These are phyloP conservation scores for Podarcis muralis DNA, from an alignment of 2,113 vertebrate species.

Conservation along the genomic window DNA sequence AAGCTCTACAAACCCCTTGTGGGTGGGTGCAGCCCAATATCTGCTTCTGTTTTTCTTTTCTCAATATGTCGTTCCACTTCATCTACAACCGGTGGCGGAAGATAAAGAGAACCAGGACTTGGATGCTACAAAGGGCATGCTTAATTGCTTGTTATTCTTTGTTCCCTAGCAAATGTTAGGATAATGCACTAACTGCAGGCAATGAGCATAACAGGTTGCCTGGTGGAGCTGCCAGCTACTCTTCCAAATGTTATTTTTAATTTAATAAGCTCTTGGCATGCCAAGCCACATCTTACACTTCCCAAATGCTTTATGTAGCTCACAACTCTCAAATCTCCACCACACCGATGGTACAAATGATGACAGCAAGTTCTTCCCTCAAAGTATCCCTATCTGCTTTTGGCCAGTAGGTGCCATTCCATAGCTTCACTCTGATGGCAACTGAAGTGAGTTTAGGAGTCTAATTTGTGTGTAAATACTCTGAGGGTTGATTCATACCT, in stretches of 20 bases:
- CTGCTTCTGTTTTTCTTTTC: not conserved
- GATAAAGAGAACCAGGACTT: not conserved
- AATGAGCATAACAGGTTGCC: not conserved
- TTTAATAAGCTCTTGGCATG: not conserved
- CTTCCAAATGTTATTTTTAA: conserved; percentile 14
- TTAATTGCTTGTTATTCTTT: not conserved
- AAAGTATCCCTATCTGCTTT: not conserved
- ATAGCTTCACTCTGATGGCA: not conserved
- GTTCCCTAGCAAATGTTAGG: not conserved
- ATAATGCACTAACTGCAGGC: not conserved
- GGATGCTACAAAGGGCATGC: not conserved
- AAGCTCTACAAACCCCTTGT: not conserved
- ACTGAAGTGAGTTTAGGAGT: not conserved
- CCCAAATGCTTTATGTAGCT: conserved; percentile 9
- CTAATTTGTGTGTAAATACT: not conserved
- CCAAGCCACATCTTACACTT: not conserved
- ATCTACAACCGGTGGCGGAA: not conserved
- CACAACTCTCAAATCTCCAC: not conserved
- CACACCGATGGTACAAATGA: not conserved
- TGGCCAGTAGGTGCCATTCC: not conserved
- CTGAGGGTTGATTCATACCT: not conserved
- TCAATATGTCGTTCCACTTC: not conserved
- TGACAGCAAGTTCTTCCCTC: not conserved
- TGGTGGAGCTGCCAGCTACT: not conserved
- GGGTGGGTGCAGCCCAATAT: not conserved